These are phyloP conservation scores for Pholis gunnellus DNA, from an alignment of 2,113 vertebrate species.

Conservation along the genomic window DNA sequence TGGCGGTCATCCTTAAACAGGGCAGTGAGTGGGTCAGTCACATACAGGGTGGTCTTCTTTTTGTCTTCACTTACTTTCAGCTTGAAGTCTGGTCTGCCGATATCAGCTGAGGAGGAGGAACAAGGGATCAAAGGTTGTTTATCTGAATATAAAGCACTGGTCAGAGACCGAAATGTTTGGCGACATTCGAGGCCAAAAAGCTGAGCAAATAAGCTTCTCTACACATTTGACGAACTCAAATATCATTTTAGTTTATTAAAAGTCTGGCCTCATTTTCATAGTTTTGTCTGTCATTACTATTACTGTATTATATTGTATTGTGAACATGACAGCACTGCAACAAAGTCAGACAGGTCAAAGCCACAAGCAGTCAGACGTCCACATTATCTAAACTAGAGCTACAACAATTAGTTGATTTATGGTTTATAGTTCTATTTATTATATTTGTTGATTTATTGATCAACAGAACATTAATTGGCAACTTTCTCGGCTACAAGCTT, in stretches of 20 bases:
- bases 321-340: too few species aligned
- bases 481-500: too few species aligned
- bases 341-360: too few species aligned
- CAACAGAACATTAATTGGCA: too few species aligned
- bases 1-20: slow-evolving; percentile 70
- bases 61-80: slow-evolving; percentile 70
- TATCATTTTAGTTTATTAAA: background rate
- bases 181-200: background rate
- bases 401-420: too few species aligned
- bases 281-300: background rate
- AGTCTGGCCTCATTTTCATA: background rate
- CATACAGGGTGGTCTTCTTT: slow-evolving; percentile 77
- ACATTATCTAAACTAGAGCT: too few species aligned
- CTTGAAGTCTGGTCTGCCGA: slow-evolving; percentile 85
- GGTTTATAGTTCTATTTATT: too few species aligned
- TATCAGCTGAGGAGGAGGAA: slow-evolving; percentile 82
- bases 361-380: too few species aligned
- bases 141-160: background rate
- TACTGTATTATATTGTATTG: too few species aligned
- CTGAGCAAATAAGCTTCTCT: too few species aligned
- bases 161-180: background rate
- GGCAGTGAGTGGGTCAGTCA: slow-evolving; percentile 85
- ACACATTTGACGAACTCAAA: background rate
- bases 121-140: background rate
- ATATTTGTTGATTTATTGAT: too few species aligned